A percentile compares a stretch with the other conserved stretches of the same genome.
Evolutionary conservation across 1,140 invertebrate species (phyloP).

Genomic region (Drosophila nasuta): DNA sequence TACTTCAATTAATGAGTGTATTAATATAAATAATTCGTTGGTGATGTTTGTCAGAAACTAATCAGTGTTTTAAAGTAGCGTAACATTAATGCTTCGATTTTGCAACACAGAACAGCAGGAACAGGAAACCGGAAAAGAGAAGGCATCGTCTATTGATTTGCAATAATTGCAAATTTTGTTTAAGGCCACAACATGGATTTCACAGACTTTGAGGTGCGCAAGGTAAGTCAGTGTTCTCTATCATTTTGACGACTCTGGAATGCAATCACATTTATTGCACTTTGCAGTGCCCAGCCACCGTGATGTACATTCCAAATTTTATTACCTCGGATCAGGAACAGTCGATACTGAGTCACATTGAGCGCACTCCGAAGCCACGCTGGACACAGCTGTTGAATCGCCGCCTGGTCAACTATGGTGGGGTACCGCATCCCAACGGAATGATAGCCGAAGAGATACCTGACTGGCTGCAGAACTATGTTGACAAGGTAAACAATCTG

Average conservation of each 20-base stretch:
- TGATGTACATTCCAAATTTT: constrained; percentile 97
- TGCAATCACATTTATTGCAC: neutral
- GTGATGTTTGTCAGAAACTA: no score
- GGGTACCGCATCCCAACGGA: constrained; percentile 95
- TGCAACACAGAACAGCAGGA: neutral
- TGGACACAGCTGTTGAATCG: constrained; percentile 97
- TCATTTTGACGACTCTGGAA: neutral
- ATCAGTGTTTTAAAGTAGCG: no score
- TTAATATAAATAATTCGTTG: no score
- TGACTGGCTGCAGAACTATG: constrained; percentile 91
- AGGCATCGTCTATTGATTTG: constrained; percentile 70
- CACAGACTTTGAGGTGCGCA: constrained; percentile 78
- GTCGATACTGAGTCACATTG: constrained; percentile 90
- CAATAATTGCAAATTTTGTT: constrained; percentile 53
- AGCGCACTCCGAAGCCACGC: constrained; percentile 95
- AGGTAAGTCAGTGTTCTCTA: constrained; percentile 39
- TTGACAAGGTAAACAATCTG: constrained; percentile 90
- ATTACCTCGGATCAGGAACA: constrained; percentile 93
- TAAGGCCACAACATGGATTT: constrained; percentile 75
- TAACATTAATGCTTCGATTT: no score
- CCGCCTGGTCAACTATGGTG: constrained; percentile 98
- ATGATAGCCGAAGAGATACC: constrained; percentile 97
- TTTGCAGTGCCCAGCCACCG: constrained; percentile 88
- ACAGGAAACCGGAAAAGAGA: constrained; percentile 39
- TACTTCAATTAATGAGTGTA: no score